These are phyloP conservation scores for Porites divaricata DNA, from an alignment of 92 coral and sea anemone genomes.

Conservation along the genomic window DNA sequence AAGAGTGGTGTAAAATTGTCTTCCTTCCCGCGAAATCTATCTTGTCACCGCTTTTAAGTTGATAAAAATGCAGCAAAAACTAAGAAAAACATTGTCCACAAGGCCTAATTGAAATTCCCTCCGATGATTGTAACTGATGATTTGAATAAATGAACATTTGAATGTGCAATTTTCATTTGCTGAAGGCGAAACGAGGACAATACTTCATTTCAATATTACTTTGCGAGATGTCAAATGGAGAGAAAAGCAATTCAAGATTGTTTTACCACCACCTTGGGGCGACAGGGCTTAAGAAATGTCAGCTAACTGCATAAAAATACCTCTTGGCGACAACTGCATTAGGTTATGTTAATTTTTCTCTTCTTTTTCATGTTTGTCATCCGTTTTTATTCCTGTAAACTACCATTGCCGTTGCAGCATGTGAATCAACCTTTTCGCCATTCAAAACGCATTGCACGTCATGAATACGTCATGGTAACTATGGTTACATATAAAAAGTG, in stretches of 20 bases:
- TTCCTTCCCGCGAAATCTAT: conserved; percentile 6
- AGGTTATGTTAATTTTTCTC: conserved; percentile 14
- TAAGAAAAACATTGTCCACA: conserved; percentile 4
- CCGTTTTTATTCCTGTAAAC: conserved; percentile 49
- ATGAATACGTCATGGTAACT: conserved; percentile 84
- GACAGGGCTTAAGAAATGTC: neutral
- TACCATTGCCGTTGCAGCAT: conserved; percentile 62
- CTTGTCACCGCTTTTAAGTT: neutral
- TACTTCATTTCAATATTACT: conserved; percentile 52
- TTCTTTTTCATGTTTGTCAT: conserved; percentile 28
- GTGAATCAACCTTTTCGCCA: conserved; percentile 79
- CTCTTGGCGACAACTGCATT: conserved; percentile 8
- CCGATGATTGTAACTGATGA: conserved; percentile 34
- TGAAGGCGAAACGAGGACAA: conserved; percentile 46
- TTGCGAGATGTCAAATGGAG: conserved; percentile 46
- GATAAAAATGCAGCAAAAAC: conserved; percentile 26
- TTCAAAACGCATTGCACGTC: conserved; percentile 85
- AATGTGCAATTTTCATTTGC: conserved; percentile 37
- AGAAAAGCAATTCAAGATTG: conserved; percentile 20
- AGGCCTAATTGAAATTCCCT: conserved; percentile 41
- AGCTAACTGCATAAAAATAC: conserved; percentile 10
- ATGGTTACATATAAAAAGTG: conserved; percentile 55
- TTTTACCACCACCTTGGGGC: conserved; percentile 20
- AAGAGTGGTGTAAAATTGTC: neutral
- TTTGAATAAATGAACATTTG: conserved; percentile 57